Evolutionary conservation across 23 tunicate genomes (phyloP).

Genomic region (Trididemnum nubilum): DNA sequence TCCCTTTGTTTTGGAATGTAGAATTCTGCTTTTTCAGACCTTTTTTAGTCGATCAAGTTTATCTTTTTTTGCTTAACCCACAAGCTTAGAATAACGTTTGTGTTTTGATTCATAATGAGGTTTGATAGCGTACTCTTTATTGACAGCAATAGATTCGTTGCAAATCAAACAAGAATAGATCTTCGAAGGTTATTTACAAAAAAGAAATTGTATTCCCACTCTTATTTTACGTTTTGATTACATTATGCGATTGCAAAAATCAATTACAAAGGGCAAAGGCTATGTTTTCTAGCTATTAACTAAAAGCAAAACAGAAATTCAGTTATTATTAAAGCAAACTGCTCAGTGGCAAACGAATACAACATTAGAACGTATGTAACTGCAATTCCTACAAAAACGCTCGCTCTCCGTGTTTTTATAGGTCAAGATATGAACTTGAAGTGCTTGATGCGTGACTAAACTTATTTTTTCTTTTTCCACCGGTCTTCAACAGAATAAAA

Average conservation of each 20-base stretch:
- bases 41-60: constrained; percentile 57
- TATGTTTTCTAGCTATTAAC: not conserved
- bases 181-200: constrained; percentile 36
- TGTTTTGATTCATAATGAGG: constrained; percentile 57
- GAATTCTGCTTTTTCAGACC: constrained; percentile 47
- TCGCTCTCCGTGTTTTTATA: not conserved
- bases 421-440: not conserved
- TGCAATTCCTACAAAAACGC: too few species aligned
- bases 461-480: too few species aligned
- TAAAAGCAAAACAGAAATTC: not conserved
- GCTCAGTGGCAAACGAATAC: not conserved
- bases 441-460: constrained; percentile 3
- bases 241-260: constrained; percentile 39
- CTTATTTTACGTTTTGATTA: constrained; percentile 44
- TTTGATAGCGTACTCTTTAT: constrained; percentile 46
- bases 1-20: constrained; percentile 32
- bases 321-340: not conserved
- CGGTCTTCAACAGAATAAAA: too few species aligned
- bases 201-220: constrained; percentile 58
- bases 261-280: not conserved
- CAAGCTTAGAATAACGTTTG: constrained; percentile 22
- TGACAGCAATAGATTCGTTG: constrained; percentile 46
- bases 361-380: not conserved
- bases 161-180: constrained; percentile 34
- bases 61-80: constrained; percentile 67